phyloP scores from a whole-genome alignment of 2,888 invertebrate genomes.

The Danaus chrysippus region DNA sequence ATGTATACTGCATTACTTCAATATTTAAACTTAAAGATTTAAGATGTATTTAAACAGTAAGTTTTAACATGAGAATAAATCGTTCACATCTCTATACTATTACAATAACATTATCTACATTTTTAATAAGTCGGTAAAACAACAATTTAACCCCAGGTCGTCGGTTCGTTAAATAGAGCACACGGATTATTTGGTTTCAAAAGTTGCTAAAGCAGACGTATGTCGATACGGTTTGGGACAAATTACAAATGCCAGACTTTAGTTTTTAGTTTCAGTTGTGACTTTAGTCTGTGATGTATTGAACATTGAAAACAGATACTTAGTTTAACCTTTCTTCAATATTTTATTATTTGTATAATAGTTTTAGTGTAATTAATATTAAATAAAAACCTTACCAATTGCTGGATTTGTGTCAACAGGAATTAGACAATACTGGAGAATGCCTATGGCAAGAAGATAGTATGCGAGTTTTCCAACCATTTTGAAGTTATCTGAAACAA shows the following conservation, averaged over 20 bases:
- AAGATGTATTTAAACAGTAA: no score
- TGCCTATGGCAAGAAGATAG: slow-evolving; percentile 45
- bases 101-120: no score
- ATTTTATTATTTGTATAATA: neutral
- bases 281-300: neutral
- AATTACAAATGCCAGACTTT: neutral
- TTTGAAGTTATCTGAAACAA: slow-evolving; percentile 39
- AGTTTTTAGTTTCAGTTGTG: neutral
- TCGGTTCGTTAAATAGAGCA: neutral
- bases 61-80: no score
- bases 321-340: neutral
- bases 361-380: neutral
- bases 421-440: slow-evolving; percentile 46
- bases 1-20: no score
- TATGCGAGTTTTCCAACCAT: slow-evolving; percentile 60
- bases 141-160: neutral
- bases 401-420: slow-evolving; percentile 56
- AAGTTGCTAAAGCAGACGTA: slow-evolving; percentile 1
- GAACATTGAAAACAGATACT: neutral
- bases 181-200: neutral
- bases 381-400: slow-evolving; percentile 53
- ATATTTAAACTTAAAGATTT: no score
- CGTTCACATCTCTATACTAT: no score
- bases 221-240: neutral
- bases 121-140: neutral